Evolutionary conservation across 2,113 vertebrate species (phyloP).

Genomic region (Aegithalos caudatus): DNA sequence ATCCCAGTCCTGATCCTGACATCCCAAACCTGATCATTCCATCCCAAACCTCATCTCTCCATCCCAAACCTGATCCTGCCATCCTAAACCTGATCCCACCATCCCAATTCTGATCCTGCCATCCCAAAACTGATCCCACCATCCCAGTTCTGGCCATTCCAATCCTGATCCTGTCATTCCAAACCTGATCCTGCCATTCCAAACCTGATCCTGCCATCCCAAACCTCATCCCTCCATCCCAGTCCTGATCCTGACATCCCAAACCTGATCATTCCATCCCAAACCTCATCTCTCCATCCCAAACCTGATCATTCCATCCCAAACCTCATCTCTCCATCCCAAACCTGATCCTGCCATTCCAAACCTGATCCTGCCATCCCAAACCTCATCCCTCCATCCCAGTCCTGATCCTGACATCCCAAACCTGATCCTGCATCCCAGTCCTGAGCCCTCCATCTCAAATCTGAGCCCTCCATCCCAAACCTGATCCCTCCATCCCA

Average conservation of each 20-base stretch:
- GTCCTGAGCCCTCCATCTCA: accelerated
- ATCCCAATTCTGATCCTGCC: accelerated
- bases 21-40: accelerated
- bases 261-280: not conserved
- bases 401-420: accelerated
- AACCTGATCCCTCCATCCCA: accelerated
- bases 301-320: not conserved
- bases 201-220: accelerated
- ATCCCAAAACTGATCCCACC: not conserved
- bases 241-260: accelerated
- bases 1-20: accelerated
- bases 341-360: accelerated
- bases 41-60: not conserved
- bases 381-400: accelerated
- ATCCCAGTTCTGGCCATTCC: accelerated
- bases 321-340: not conserved
- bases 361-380: accelerated
- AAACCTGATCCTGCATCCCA: not conserved
- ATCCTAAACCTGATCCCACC: not conserved
- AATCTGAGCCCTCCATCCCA: not conserved
- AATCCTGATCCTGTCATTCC: not conserved
- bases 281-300: not conserved
- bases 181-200: accelerated
- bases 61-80: accelerated
- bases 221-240: accelerated